Evolutionary conservation across 1,140 invertebrate species (phyloP).

Genomic region (Colletes gigas): DNA sequence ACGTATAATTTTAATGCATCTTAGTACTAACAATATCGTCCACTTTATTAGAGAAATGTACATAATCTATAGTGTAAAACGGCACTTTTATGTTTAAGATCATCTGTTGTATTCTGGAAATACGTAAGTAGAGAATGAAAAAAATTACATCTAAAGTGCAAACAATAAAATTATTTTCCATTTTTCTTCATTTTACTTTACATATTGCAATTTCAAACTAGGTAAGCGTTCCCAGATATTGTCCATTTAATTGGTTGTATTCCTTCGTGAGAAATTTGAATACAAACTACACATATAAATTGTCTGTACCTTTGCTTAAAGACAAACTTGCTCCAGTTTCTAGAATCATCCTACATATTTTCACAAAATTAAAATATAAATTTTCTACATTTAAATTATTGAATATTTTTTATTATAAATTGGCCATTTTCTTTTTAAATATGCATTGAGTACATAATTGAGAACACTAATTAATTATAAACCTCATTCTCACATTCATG

Average conservation of each 20-base stretch:
- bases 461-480: not conserved
- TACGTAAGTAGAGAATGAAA: not conserved
- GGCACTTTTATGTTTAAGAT: conserved; percentile 41
- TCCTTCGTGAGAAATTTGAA: too few species aligned
- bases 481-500: not conserved
- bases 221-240: not conserved
- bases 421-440: not conserved
- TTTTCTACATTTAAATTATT: conserved; percentile 12
- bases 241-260: too few species aligned
- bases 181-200: not conserved
- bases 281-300: too few species aligned
- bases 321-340: too few species aligned
- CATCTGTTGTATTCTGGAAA: not conserved
- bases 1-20: conserved; percentile 33
- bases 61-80: conserved; percentile 48
- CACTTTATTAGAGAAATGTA: conserved; percentile 37
- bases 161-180: conserved; percentile 2
- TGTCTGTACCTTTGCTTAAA: too few species aligned
- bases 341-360: not conserved
- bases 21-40: conserved; percentile 34
- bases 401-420: too few species aligned
- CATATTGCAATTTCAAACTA: conserved; percentile 12
- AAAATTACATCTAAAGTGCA: not conserved
- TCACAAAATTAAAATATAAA: not conserved
- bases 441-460: not conserved